Evolutionary conservation across 2,113 vertebrate genomes (phyloP).

Genomic region (Corythornis cristatus): DNA sequence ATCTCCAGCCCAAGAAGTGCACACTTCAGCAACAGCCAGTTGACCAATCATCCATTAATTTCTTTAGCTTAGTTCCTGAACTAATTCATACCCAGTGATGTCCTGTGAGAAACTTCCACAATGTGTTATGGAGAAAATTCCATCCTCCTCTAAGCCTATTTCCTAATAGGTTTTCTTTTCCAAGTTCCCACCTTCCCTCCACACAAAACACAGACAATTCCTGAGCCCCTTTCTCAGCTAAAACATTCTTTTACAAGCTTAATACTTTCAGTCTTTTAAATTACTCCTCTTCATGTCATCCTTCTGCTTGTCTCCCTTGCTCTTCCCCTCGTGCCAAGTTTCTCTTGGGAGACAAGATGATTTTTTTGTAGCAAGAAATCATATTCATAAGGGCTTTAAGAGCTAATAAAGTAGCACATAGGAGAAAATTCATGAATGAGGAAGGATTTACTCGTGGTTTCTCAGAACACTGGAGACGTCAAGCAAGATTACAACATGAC

Average conservation of each 20-base stretch:
- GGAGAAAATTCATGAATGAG: background rate
- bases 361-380: background rate
- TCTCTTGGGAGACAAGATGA: background rate
- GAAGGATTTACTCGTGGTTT: background rate
- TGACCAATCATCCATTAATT: background rate
- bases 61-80: background rate
- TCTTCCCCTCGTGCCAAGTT: background rate
- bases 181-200: background rate
- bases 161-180: background rate
- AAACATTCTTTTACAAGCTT: background rate
- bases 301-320: background rate
- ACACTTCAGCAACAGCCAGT: background rate
- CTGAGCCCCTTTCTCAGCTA: background rate
- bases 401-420: background rate
- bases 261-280: background rate
- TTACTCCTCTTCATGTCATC: background rate
- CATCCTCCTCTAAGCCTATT: background rate
- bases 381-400: accelerated
- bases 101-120: background rate
- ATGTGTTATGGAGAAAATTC: background rate
- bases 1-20: background rate
- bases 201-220: background rate
- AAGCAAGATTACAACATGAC: background rate
- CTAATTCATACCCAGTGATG: background rate
- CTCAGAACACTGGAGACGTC: background rate